Base-by-base conservation (phyloP, 2,797 vertebrate species). In the Epinephelus awoara region DNA sequence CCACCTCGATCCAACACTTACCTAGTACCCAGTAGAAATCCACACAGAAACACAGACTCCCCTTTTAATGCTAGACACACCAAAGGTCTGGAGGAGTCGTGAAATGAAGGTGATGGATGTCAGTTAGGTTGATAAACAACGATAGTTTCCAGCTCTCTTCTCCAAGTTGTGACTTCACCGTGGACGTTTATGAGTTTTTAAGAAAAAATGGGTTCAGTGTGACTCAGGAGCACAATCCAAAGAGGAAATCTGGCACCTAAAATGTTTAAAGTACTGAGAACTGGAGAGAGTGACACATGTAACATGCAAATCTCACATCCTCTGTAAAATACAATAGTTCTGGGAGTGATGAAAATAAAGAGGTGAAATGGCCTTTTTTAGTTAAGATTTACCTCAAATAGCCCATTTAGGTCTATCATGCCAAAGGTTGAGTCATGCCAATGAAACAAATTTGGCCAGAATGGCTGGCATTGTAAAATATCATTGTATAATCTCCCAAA, bases 151-250 rank as follows among this genome's bases (percentile, higher is more conserved):
- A 91, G 23, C 62, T 79, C 69, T 83, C 56, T 62, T 69, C 73
- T 94, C 92, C 88, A 91, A 88, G 72, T 38, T 67, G 77, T 94
- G 93, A 94, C 90, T 87, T 94, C 92, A 93, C 77, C 17, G 3
- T 64, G 9, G 68, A 89, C 75, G 84, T 91, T 88, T 86, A 82
- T 88, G 83, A 85, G 82, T 89, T 91, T 89, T 87, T 83, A 83
- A 84, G 55, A 75, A 83, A 77, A 85, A 72, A 65, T 15, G 49
- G 29, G 66, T 86, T 82, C 67, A 82, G 86, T 77, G 75, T 83
- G 89, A 91, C 84, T 91, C 66, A 68, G 77, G 67, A 82, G 76
- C 82, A 51, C 50, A 66, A 67, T 84, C 84, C 84, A 70, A 82
- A 80, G 67, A 69, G 73, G 72, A 92, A 87, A 87, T 83, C 85